phyloP scores from a whole-genome alignment of 2,113 vertebrate species.

The Sterrhoptilus dennistouni region DNA sequence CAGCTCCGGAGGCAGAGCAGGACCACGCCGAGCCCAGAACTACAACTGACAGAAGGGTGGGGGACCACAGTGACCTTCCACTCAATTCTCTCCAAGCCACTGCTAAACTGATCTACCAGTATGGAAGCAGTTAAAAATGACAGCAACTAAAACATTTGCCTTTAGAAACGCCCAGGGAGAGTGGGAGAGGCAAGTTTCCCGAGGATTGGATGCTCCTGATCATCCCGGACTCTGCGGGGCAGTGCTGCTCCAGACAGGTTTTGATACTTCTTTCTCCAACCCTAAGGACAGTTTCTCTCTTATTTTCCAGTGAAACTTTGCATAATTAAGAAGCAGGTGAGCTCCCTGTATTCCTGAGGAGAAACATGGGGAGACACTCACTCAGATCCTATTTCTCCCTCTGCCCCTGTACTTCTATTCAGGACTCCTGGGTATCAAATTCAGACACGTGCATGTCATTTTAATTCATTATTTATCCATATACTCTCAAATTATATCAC shows the following conservation, averaged over 20 bases:
- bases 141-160: neutral
- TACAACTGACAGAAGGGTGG: fast-evolving
- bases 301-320: neutral
- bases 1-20: neutral
- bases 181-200: neutral
- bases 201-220: neutral
- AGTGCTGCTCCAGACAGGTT: neutral
- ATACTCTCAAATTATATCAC: neutral
- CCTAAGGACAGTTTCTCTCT: neutral
- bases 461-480: slow-evolving; percentile 43
- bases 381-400: neutral
- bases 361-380: neutral
- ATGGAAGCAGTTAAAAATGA: neutral
- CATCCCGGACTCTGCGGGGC: neutral
- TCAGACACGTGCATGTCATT: neutral
- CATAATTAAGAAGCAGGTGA: neutral
- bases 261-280: neutral
- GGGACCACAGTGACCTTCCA: neutral
- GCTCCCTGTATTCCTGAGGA: neutral
- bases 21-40: neutral
- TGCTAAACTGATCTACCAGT: neutral
- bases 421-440: neutral
- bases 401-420: neutral
- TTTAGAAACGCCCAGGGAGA: neutral
- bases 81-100: neutral